Base-by-base conservation (phyloP, 2,113 vertebrate genomes). In the Argyrosomus japonicus region DNA sequence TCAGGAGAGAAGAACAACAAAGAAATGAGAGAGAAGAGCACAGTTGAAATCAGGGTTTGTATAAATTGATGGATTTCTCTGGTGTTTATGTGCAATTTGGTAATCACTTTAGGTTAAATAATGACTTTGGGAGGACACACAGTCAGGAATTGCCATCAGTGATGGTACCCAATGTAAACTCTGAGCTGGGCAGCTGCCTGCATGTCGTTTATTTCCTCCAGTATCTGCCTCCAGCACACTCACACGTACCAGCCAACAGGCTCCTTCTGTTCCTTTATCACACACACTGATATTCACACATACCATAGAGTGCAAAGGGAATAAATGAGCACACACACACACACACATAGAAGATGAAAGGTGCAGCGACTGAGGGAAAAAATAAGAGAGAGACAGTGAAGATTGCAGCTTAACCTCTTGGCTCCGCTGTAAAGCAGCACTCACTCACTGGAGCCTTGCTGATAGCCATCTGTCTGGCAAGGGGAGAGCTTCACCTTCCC, bases 191-290 rank as follows among this genome's bases (percentile, higher is more conserved):
- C 84, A 87, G 84, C 79, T 70, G 87, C 86, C 84, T 81, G 87
- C 87, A 76, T 77, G 87, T 77, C 81, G 76, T 92, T 91, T 89
- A 91, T 89, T 93, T 91, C 88, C 83, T 89, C 85, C 90, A 84
- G 89, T 93, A 94, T 94, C 93, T 90, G 90, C 91, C 87, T 93
- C 83, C 82, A 91, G 91, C 92, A 94, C 89, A 89, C 90, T 87
- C 69, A 58, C 43, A 5, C 84, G 5, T 36, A 87, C 19, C 89
- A 90, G 92, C 91, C 91, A 90, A 89, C 84, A 81, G 87, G 54
- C 92, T 93, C 90, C 93, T 91, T 94, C 93, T 94, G 93, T 86
- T 92, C 85, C 88, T 93, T 93, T 92, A 94, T 94, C 91, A 89
- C 69, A 43, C 87, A 85, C 80, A 32, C 83, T 68, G 87, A 89